phyloP scores from a whole-genome alignment of 1,140 invertebrate genomes.

The Monomorium pharaonis region DNA sequence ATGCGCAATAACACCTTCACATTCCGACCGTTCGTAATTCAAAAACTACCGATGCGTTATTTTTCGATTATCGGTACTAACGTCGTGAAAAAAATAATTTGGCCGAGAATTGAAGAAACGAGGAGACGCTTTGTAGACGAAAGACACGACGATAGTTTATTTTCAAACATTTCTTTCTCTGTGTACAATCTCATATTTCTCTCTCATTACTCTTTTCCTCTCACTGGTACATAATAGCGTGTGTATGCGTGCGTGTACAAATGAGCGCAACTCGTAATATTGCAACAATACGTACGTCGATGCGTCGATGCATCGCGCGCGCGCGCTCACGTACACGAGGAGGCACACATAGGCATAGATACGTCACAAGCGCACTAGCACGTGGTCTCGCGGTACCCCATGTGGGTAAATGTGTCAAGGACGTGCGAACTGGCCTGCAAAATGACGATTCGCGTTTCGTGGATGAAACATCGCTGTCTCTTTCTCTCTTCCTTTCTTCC shows the following conservation, averaged over 20 bases:
- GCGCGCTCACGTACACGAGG: background rate
- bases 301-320: constrained; percentile 1
- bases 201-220: constrained; percentile 45
- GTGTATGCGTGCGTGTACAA: background rate
- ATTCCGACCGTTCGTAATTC: constrained; percentile 2
- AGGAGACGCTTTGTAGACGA: background rate
- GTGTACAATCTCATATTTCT: constrained; percentile 15
- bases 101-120: background rate
- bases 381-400: constrained; percentile 72
- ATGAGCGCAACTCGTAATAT: constrained; percentile 18
- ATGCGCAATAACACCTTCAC: constrained; percentile 11
- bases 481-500: background rate
- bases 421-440: constrained; percentile 84
- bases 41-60: background rate
- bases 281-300: constrained; percentile 3
- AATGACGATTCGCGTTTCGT: constrained; percentile 78
- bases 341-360: constrained; percentile 47
- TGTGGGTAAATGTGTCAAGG: constrained; percentile 84
- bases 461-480: constrained; percentile 64
- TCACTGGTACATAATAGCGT: background rate
- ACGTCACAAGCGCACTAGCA: constrained; percentile 46
- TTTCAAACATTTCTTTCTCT: constrained; percentile 3
- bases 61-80: background rate
- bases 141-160: background rate
- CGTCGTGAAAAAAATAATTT: background rate